Base-by-base conservation (phyloP, 2,888 invertebrate species). In the Trachelus stipa region DNA sequence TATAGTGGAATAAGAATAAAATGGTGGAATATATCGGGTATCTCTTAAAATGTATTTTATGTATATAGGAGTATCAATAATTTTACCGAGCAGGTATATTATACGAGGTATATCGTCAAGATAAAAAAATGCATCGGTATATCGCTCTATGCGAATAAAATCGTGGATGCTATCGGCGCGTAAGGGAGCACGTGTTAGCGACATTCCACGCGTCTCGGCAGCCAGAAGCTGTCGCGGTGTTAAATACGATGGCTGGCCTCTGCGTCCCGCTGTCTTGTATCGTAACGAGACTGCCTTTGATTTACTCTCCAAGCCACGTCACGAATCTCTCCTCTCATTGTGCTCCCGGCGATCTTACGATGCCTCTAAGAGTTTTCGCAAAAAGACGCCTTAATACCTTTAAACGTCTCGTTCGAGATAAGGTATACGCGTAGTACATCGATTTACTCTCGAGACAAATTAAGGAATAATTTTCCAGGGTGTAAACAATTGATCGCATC, bases 221-320 rank as follows among this genome's bases (percentile, higher is more conserved):
- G 84, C 84, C 80, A 83, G 83, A 80, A 81, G 77, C 82, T 83
- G 84, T 82, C 84, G 82, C 81, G 84, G 85, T 88, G 88, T 88
- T 88, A 88, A 89, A 81, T 86, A 86, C 85, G 80, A 83, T 81
- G 82, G 83, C 84, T 85, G 87, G 85, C 88, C 88, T 87, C 85
- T 85, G 87, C 87, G 85, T 87, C 81, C 81, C 84, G 85, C 83
- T 83, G 86, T 88, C 87, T 85, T 87, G 87, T 88, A 85, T 82
- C 83, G 71, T 71, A 71, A 71, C 71, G 71, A 71, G 71, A 31
- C 34, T 34, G 33, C 71, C 33, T 71, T 71, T 71, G 71, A 71
- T 71, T 71, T 71, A 71, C 71, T 71, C 71, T 71, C 71, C 33
- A 31, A 33, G 31, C 71, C 31, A 34, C 33, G 71, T 34, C 71